Conservation (phyloP, 2,113 vertebrate genomes). For the Chaetodon trifascialis region DNA sequence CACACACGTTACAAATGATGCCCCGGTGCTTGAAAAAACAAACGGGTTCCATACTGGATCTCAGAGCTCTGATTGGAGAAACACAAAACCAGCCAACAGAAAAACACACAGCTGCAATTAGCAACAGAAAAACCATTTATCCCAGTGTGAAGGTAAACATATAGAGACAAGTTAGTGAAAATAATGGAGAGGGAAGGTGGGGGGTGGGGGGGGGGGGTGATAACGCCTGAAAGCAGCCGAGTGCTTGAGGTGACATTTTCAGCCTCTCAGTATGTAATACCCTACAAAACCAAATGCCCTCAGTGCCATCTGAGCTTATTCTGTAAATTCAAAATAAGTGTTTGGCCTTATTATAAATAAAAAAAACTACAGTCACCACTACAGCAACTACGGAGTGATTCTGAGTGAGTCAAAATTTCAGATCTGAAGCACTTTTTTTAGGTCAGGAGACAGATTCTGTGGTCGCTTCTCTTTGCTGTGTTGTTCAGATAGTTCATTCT, state of each 20-base stretch:
- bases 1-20: slow-evolving; percentile 69
- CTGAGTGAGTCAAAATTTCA: too few species aligned
- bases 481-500: neutral
- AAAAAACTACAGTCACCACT: too few species aligned
- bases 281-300: neutral
- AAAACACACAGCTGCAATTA: slow-evolving; percentile 71
- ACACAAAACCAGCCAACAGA: slow-evolving; percentile 66
- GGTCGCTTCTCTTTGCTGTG: neutral
- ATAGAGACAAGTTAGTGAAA: slow-evolving; percentile 61
- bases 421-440: neutral
- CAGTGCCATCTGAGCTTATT: neutral
- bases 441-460: neutral
- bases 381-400: too few species aligned
- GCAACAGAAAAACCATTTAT: slow-evolving; percentile 70
- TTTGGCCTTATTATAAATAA: neutral
- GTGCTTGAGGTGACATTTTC: neutral
- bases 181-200: slow-evolving; percentile 2
- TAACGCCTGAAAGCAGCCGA: neutral
- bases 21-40: slow-evolving; percentile 66
- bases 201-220: neutral
- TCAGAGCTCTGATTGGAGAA: slow-evolving; percentile 77
- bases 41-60: slow-evolving; percentile 50
- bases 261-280: neutral
- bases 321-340: neutral
- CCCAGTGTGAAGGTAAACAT: slow-evolving; percentile 65